Evolutionary conservation across 2,113 vertebrate genomes (phyloP), one percentile per base, ranked within the genome.

Genomic region (Uropsilus gracilis): DNA sequence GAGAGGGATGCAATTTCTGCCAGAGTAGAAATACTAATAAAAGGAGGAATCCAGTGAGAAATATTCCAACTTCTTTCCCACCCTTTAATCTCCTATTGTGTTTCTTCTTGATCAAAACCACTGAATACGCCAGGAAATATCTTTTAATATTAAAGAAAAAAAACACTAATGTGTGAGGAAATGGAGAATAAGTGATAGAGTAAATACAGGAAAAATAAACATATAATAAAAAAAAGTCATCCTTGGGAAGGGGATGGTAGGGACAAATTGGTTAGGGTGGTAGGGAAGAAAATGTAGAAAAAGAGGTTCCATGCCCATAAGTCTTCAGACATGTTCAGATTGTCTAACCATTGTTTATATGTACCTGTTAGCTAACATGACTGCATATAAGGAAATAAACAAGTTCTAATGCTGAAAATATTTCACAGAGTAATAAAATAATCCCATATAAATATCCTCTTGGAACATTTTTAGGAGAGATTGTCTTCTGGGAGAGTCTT

Each of bases 381-480:
- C 83, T 85, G 57, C 88, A 78, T 77, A 84, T 68, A 64, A 87
- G 80, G 34, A 30, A 32, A 69, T 95, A 75, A 84, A n/a, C n/a
- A 91, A 89, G 61, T 91, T 50, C 46, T 86, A 55, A 34, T 72
- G 37, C 48, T 42, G 6, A 17, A 83, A 94, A 37, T 46, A 57
- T 72, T 20, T 85, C 72, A 94, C 81, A 75, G 55, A 61, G 75
- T 86, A 59, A 75, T 89, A 64, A 75, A 59, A 42, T 50, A 37
- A 44, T 26, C 26, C 22, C 72, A 28, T 73, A 37, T 59, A 32
- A 83, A 63, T 34, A 32, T 9, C 34, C 28, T 75, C 72, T 72
- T 85, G 34, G 63, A 7, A 2, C 16, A 18, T 34, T 93, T 86
- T 91, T 90, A 86, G 44, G n/a, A 81, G 86, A 75, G 55, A 48